phyloP scores from a whole-genome alignment of 2,113 vertebrate genomes.

The Beaufortia kweichowensis region DNA sequence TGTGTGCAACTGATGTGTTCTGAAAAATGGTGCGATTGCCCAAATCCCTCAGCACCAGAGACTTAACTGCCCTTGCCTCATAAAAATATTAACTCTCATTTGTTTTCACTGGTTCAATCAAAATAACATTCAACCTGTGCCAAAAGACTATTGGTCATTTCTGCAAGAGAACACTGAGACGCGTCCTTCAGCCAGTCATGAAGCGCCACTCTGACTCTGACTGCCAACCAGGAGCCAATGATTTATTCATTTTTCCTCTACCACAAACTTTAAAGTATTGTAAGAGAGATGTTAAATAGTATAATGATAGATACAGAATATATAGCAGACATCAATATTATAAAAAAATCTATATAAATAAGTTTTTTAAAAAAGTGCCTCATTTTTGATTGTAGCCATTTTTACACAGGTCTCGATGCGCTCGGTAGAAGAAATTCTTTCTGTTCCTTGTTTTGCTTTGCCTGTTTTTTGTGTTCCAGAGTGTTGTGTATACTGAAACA shows the following conservation, averaged over 20 bases:
- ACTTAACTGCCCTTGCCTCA: constrained; percentile 21
- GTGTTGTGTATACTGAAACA: constrained; percentile 49
- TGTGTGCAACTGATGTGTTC: constrained; percentile 9
- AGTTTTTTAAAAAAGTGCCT: constrained; percentile 79
- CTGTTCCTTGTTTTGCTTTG: constrained; percentile 13
- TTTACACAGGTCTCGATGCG: constrained; percentile 74
- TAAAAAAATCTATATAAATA: constrained; percentile 66
- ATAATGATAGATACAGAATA: constrained; percentile 68
- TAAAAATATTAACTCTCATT: constrained; percentile 54
- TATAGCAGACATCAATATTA: constrained; percentile 73
- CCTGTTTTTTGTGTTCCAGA: constrained; percentile 49
- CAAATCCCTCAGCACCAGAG: constrained; percentile 42
- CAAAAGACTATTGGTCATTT: constrained; percentile 62
- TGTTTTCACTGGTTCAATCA: constrained; percentile 63
- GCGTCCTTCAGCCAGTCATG: constrained; percentile 45
- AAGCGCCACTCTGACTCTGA: constrained; percentile 55
- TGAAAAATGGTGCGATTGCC: constrained; percentile 15
- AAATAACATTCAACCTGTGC: constrained; percentile 68
- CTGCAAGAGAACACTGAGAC: constrained; percentile 34
- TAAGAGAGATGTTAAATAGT: constrained; percentile 72
- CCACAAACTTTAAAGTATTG: constrained; percentile 60
- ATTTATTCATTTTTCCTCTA: constrained; percentile 59
- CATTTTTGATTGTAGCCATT: constrained; percentile 83
- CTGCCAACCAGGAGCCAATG: constrained; percentile 59
- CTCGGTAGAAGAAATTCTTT: constrained; percentile 60